Base-by-base conservation (phyloP, 2,888 invertebrate genomes). In the Schizaphis graminum region DNA sequence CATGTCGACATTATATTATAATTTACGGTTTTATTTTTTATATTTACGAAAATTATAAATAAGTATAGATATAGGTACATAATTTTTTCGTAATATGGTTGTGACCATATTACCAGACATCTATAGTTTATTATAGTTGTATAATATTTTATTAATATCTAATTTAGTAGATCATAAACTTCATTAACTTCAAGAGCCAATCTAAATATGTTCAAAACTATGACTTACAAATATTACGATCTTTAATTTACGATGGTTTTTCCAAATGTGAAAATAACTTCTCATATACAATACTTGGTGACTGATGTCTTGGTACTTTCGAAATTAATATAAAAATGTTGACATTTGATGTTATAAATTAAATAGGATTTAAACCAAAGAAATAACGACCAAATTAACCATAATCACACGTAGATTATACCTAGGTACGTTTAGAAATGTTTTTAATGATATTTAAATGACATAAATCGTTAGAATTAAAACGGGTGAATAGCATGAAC, bases 361-460 rank as follows among this genome's bases (percentile, higher is more conserved):
- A 77, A 77, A 77, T 77, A 21, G 35, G 35, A 77, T 77, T 77
- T 35, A 8, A 35, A 35, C 21, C 21, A 77, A 35, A 77, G 35
- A 77, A 77, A 77, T 1, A 35, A 35, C 35, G 21, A 77, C 21
- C 21, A 21, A 77, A 35, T 77, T 35, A 77, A 41, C 77, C 77
- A 77, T 77, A 77, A 77, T 77, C 35, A 35, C 35, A 3, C 35
- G 8, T 77, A 77, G 35, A 56, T 21, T 77, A 35, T 35, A n/a
- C 16, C 13, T n/a, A 77, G 77, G 8, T 35, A 21, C 35, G 21
- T 35, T 77, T 77, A 77, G 35, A 77, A 35, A 77, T 77, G 35
- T 35, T 77, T 77, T 35, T 77, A 77, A 77, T 35, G 77, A 77
- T 77, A 77, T 77, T 77, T 77, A 77, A 77, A 77, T 77, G 77